These are phyloP conservation scores for Amphimallon solstitiale DNA, from an alignment of 2,888 invertebrate species.

Conservation along the genomic window DNA sequence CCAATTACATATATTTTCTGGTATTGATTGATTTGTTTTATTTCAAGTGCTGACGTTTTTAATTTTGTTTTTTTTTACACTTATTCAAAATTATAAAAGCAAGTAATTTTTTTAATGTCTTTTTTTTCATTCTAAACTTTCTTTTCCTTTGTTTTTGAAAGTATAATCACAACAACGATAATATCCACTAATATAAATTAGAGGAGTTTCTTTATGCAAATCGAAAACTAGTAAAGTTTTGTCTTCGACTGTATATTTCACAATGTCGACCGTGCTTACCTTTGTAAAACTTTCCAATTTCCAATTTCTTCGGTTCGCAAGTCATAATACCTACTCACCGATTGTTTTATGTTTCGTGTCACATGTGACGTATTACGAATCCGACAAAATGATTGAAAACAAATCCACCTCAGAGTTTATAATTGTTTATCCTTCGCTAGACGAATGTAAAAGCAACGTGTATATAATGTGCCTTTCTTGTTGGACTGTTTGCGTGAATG, in stretches of 20 bases:
- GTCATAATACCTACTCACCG: background rate
- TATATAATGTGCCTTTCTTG: background rate
- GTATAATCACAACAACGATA: no score
- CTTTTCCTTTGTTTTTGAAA: no score
- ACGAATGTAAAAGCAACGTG: constrained; percentile 17
- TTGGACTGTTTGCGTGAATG: background rate
- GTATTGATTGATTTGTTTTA: no score
- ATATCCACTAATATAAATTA: no score
- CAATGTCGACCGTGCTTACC: constrained; percentile 17
- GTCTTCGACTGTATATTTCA: constrained; percentile 4
- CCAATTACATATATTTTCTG: no score
- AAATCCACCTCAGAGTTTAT: background rate
- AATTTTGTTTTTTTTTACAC: no score
- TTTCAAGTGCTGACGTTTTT: no score
- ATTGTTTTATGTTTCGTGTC: constrained; percentile 7
- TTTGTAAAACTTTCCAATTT: constrained; percentile 32
- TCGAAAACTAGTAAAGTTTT: no score
- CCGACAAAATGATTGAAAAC: background rate
- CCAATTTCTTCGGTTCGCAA: constrained; percentile 22
- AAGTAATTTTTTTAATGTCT: no score
- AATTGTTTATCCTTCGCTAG: background rate
- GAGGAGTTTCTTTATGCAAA: no score
- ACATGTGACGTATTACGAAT: background rate
- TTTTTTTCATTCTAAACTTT: no score
- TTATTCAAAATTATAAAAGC: no score